Conservation (phyloP, 2,113 vertebrate genomes). For the Nannospalax galili region DNA sequence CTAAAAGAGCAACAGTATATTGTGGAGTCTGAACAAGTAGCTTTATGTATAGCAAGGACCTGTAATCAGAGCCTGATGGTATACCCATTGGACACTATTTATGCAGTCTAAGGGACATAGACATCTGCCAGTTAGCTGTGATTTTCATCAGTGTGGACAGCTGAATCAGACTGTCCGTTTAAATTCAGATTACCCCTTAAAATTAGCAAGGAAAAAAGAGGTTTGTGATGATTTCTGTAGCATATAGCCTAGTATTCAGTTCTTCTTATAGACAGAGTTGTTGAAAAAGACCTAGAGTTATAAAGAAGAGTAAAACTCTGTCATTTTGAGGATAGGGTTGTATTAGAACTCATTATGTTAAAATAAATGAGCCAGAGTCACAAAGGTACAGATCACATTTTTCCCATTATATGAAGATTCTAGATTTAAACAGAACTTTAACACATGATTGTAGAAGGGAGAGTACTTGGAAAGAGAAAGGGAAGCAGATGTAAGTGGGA, state of each 20-base stretch:
- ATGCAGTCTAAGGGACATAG: background rate
- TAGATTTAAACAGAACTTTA: background rate
- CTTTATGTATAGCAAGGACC: background rate
- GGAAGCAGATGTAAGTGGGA: background rate
- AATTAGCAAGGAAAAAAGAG: background rate
- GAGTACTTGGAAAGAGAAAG: background rate
- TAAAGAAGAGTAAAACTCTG: background rate
- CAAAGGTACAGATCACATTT: background rate
- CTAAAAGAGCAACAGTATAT: constrained; percentile 4
- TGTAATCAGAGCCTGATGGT: background rate
- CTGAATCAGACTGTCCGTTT: background rate
- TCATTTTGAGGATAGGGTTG: background rate
- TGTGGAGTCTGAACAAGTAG: background rate
- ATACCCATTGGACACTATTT: background rate
- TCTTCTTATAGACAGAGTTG: background rate
- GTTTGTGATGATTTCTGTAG: background rate
- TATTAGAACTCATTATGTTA: background rate
- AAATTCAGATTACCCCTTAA: constrained; percentile 15
- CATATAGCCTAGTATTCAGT: background rate
- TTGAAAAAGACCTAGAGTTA: background rate
- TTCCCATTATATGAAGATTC: background rate
- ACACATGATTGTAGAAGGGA: background rate
- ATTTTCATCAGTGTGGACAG: constrained; percentile 39
- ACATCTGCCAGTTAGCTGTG: background rate
- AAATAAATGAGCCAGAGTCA: background rate